Base-by-base conservation (phyloP, 2,888 invertebrate species). In the Drosophila antonietae region DNA sequence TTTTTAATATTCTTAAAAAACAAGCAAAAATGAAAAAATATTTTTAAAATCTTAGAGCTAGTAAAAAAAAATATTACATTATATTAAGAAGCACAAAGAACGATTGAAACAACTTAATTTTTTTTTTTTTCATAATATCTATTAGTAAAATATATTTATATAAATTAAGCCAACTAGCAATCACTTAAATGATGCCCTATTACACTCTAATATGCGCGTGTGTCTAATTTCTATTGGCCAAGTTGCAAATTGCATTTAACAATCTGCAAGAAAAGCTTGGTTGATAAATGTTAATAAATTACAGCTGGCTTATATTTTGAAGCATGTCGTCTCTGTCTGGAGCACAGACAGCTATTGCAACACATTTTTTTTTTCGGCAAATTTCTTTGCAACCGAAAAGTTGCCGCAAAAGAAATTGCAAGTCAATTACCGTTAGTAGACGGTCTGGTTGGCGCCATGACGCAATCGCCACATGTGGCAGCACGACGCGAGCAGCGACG, bases 341-440 rank as follows among this genome's bases (percentile, higher is more conserved):
- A 46, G 18, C 56, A 41, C 51, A 66, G 73, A 62, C 56, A 69
- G 65, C 57, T 51, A 52, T 79, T 79, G 78, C 81, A 81, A 79
- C 81, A 81, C 59, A 60, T 5, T 33, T 18, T 18, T 51, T 18
- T 51, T 75, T 74, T 81, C 6, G 77, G 69, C 70, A 77, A 87
- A 87, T 84, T 89, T 84, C 84, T 87, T 87, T 87, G 84, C 73
- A 88, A 76, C 89, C 75, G 69, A 89, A 87, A 88, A 72, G 76
- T 76, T 75, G 89, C 73, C 74, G 80, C 80, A 85, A 88, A 83
- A 89, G 86, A 89, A 90, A 87, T 87, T 89, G 90, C 86, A 83
- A 88, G 83, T 83, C 86, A 87, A 90, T 90, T 88, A 89, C 78
- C 65, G 73, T 65, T 84, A 89, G 84, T 84, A 89, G 84, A 77